Conservation (phyloP, 2,113 vertebrate species). For the Solea senegalensis region DNA sequence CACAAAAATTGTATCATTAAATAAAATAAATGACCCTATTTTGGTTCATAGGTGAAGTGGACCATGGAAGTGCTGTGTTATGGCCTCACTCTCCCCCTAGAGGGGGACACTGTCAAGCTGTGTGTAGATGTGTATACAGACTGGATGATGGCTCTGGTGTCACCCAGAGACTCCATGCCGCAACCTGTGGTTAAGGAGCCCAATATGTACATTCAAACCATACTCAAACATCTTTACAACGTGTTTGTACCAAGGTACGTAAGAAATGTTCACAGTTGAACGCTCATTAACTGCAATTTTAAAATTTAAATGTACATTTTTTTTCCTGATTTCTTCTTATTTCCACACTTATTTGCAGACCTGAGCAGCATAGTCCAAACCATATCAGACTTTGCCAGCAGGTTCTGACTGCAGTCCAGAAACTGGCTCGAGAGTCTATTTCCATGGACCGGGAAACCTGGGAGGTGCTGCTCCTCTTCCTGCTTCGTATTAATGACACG, state of each 20-base stretch:
- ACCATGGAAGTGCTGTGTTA: conserved; percentile 98
- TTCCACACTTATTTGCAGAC: conserved; percentile 71
- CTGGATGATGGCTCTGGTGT: conserved; percentile 95
- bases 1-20: not conserved
- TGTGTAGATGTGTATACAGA: conserved; percentile 98
- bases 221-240: conserved; percentile 96
- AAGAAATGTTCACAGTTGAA: not conserved
- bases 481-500: conserved; percentile 94
- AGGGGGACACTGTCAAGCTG: conserved; percentile 94
- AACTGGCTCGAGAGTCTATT: conserved; percentile 90
- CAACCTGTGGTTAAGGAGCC: conserved; percentile 92
- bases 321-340: not conserved
- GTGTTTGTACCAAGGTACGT: conserved; percentile 94
- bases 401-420: conserved; percentile 93
- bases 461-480: conserved; percentile 94
- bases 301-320: not conserved
- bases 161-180: conserved; percentile 92
- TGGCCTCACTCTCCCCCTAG: conserved; percentile 92
- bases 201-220: conserved; percentile 93
- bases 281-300: not conserved
- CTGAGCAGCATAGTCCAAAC: conserved; percentile 87
- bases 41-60: conserved; percentile 90
- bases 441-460: conserved; percentile 95
- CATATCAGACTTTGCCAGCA: conserved; percentile 94
- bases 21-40: not conserved